Percentiles rank a stretch among this genome's conserved stretches.
phyloP scores from a whole-genome alignment of 2,113 vertebrate genomes.

The Centropus bengalensis region DNA sequence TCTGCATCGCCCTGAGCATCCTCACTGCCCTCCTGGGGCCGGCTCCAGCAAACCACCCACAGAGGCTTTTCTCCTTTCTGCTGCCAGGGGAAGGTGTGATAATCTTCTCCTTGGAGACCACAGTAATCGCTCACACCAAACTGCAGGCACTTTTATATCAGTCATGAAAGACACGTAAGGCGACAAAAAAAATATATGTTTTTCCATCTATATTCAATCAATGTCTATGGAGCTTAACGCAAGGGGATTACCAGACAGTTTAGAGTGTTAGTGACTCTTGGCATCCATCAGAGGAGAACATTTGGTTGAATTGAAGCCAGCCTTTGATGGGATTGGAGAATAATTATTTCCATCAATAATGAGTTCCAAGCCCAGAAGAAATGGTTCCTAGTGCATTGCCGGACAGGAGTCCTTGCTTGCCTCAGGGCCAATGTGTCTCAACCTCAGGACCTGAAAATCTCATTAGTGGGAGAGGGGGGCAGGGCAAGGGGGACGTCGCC shows the following conservation, averaged over 20 bases:
- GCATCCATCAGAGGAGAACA: constrained; percentile 29
- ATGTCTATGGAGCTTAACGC: not conserved
- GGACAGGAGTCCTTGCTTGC: not conserved
- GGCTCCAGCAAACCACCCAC: not conserved
- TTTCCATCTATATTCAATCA: not conserved
- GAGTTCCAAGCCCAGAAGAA: constrained; percentile 36
- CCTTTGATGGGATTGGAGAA: constrained; percentile 67
- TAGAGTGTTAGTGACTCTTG: constrained; percentile 17
- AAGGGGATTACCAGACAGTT: constrained; percentile 46
- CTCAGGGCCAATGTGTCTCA: not conserved
- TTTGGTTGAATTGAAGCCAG: constrained; percentile 46
- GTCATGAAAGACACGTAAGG: not conserved
- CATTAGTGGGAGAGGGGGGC: not conserved
- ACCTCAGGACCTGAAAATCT: not conserved
- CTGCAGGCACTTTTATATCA: not conserved
- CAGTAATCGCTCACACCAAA: not conserved
- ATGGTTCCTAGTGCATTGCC: not conserved
- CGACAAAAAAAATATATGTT: not conserved
- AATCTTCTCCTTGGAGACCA: not conserved
- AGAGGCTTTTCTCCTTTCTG: not conserved
- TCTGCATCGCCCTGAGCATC: not conserved
- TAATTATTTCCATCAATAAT: constrained; percentile 71
- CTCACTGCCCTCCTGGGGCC: not conserved
- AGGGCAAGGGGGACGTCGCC: not conserved
- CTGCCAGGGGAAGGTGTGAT: not conserved